Base-by-base conservation (phyloP, 2,888 invertebrate genomes). In the Stegophylla sp. region DNA sequence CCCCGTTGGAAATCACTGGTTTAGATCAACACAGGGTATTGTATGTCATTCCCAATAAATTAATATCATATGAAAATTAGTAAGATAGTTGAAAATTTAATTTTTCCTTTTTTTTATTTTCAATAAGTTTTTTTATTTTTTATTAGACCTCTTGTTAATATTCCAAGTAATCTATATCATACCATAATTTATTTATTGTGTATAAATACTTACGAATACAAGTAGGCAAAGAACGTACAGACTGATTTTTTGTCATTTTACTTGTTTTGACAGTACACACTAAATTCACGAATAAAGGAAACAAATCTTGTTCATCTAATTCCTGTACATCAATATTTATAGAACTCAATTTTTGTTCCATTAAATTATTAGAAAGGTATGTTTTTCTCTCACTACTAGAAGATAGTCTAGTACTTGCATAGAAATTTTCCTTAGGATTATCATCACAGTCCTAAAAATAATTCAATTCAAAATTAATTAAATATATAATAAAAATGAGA, bases 151-250 rank as follows among this genome's bases (percentile, higher is more conserved):
- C n/a, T n/a, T n/a, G n/a, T n/a, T n/a, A n/a, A n/a, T n/a, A n/a
- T n/a, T n/a, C n/a, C n/a, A n/a, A n/a, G n/a, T n/a, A n/a, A n/a
- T n/a, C n/a, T n/a, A n/a, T n/a, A n/a, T n/a, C n/a, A n/a, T n/a
- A n/a, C n/a, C n/a, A n/a, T n/a, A n/a, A n/a, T n/a, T n/a, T 34
- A n/a, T 23, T 13, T 59, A 48, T 17, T 15, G 48, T 48, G 12
- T 12, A 48, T 48, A 61, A 73, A 77, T 45, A 79, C 79, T 79
- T 71, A 79, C 79, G 12, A 34, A 79, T 79, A 71, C 79, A 79
- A 48, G 79, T 79, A 26, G 79, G 79, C n/a, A 79, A 63, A 0
- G 61, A 71, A 23, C 71, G 79, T 51, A 79, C 71, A 28, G 51
- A 69, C 12, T 34, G 59, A 51, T 59, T 61, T 41, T 61, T 71